Percentiles rank a stretch among this genome's conserved stretches.
Conservation (phyloP, 2,797 vertebrate species). For the Simalia tracyae region DNA sequence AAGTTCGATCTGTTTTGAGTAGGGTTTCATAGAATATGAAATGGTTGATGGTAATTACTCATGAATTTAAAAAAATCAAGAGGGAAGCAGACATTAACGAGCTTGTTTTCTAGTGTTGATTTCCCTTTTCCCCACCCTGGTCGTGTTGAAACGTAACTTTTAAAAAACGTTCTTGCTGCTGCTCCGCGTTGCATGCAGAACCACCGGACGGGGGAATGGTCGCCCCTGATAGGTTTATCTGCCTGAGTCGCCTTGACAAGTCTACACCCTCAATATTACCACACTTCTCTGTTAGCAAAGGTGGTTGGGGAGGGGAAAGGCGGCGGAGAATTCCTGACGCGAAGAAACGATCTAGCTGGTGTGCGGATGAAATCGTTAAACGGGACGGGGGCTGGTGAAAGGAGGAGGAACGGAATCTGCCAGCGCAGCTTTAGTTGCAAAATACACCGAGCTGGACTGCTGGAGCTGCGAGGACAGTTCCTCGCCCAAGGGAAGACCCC, state of each 20-base stretch:
- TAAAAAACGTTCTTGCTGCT: background rate
- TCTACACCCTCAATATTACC: background rate
- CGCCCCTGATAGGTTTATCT: background rate
- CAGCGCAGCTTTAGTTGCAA: background rate
- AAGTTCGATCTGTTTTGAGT: background rate
- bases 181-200: background rate
- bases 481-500: background rate
- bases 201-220: background rate
- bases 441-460: background rate
- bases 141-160: background rate
- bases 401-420: background rate
- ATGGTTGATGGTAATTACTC: background rate
- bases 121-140: background rate
- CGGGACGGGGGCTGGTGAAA: background rate
- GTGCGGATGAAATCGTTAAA: background rate
- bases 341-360: background rate
- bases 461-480: background rate
- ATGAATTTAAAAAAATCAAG: background rate
- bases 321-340: background rate
- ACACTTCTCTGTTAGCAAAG: background rate
- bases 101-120: background rate
- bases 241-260: background rate
- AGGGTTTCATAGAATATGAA: background rate
- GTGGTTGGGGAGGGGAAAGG: background rate
- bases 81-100: background rate